Percentiles rank a stretch among this genome's conserved stretches.
Conservation (phyloP, 2,113 vertebrate species). For the Ivindomyrus marchei region DNA sequence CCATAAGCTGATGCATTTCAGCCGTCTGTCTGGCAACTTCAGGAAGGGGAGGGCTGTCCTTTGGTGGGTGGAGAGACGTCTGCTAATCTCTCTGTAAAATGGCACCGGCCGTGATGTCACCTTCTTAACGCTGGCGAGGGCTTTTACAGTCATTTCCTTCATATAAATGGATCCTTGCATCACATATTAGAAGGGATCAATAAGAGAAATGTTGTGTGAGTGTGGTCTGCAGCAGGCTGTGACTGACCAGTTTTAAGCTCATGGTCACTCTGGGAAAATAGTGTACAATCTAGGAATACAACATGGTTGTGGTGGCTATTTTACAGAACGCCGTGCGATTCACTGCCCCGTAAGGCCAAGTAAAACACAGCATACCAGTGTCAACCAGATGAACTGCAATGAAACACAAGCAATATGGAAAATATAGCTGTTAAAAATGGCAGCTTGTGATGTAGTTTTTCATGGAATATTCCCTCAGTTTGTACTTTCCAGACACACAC, state of each 20-base stretch:
- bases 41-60: background rate
- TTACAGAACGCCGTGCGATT: background rate
- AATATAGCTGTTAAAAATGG: background rate
- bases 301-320: background rate
- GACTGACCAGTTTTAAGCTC: background rate
- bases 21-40: background rate
- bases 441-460: background rate
- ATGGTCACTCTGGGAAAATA: background rate
- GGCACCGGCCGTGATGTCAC: background rate
- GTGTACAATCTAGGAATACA: background rate
- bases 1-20: conserved; percentile 7
- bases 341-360: background rate
- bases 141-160: background rate
- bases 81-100: conserved; percentile 5
- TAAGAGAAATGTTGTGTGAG: background rate
- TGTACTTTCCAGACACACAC: background rate
- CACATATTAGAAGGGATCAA: background rate
- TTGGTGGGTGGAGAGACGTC: background rate
- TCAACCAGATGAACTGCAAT: background rate
- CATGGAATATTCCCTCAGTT: background rate
- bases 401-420: background rate
- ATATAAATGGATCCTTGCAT: background rate
- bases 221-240: background rate
- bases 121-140: background rate
- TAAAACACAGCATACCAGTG: background rate